Conservation (phyloP, 2,797 vertebrate species). For the Enteromius unitaeniatus region DNA sequence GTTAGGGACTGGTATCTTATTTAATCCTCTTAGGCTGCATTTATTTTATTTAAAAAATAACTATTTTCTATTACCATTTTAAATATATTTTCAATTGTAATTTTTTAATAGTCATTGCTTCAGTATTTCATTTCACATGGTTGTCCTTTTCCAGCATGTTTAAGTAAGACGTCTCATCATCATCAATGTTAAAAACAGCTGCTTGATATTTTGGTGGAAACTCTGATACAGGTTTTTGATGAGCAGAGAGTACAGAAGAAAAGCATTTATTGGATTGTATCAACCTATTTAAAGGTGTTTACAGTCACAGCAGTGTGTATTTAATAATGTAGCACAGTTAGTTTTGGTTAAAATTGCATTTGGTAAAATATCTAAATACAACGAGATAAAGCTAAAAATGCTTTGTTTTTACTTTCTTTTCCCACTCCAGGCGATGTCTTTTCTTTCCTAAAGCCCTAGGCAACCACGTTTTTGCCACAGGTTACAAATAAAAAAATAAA, state of each 20-base stretch:
- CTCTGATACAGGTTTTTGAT: neutral
- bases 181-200: neutral
- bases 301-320: neutral
- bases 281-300: neutral
- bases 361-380: neutral
- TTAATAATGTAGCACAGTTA: neutral
- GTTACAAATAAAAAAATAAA: conserved; percentile 3
- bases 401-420: neutral
- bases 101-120: neutral
- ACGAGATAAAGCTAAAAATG: neutral
- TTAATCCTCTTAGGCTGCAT: neutral
- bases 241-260: neutral
- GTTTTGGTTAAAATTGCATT: neutral
- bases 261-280: neutral
- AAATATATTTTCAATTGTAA: neutral
- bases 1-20: neutral
- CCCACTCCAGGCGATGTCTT: neutral
- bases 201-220: neutral
- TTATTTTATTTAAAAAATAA: neutral
- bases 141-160: neutral
- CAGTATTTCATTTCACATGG: neutral
- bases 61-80: neutral
- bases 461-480: neutral
- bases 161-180: neutral
- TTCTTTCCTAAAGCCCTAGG: neutral